Percentiles rank a stretch among this genome's conserved stretches.
Conservation (phyloP, 2,113 vertebrate species). For the Nesogale talazaci region DNA sequence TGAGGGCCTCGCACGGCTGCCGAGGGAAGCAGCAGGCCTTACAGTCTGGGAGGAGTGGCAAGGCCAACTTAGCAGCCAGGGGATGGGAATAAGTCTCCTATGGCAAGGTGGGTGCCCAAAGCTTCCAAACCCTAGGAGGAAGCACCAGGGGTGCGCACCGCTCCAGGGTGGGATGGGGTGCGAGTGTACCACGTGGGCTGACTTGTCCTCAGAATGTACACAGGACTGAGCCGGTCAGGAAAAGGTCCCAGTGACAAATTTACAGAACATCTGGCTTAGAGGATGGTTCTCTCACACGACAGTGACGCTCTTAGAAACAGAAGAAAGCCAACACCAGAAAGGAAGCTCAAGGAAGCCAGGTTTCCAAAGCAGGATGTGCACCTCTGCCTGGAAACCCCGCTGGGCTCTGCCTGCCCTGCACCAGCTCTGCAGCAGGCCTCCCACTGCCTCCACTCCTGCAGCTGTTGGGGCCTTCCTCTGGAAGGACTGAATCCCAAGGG, state of each 20-base stretch:
- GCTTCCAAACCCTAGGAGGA: not conserved
- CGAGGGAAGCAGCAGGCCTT: too few species aligned
- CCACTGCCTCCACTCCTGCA: accelerated
- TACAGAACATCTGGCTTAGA: not conserved
- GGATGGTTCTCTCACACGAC: not conserved
- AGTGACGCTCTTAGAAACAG: not conserved
- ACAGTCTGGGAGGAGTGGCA: too few species aligned
- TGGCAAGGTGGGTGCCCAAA: not conserved
- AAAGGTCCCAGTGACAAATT: not conserved
- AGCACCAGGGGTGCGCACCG: not conserved
- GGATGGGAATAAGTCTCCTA: too few species aligned
- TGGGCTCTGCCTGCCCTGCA: not conserved
- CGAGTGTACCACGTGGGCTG: too few species aligned
- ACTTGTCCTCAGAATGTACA: not conserved
- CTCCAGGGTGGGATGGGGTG: too few species aligned
- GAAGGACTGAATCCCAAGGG: not conserved
- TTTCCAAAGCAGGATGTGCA: not conserved
- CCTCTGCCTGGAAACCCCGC: too few species aligned
- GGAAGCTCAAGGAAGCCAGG: not conserved
- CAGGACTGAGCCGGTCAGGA: not conserved
- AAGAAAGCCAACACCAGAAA: not conserved
- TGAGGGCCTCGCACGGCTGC: not conserved
- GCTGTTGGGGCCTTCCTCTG: not conserved
- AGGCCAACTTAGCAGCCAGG: not conserved
- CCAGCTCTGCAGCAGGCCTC: not conserved